These are phyloP conservation scores for Nicator chloris DNA, from an alignment of 2,113 vertebrate species.

Conservation along the genomic window DNA sequence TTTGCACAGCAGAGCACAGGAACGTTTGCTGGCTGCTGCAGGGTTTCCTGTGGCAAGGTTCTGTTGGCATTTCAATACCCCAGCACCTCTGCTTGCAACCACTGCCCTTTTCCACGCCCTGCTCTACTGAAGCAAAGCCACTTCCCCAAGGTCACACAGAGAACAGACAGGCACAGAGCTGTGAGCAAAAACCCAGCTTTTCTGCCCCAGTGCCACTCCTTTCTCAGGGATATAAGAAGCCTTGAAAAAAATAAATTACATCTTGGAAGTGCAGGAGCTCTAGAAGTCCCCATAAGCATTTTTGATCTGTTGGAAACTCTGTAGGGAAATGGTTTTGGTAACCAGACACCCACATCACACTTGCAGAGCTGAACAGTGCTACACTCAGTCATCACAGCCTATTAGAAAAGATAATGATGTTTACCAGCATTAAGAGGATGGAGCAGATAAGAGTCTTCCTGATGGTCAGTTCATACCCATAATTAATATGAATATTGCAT, in stretches of 20 bases:
- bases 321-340: neutral
- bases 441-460: neutral
- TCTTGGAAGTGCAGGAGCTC: neutral
- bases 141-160: neutral
- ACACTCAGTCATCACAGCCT: neutral
- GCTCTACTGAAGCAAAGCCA: neutral
- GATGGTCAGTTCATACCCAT: conserved; percentile 18
- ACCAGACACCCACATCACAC: neutral
- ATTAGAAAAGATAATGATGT: conserved; percentile 23
- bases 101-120: neutral
- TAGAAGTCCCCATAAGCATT: neutral
- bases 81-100: neutral
- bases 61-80: neutral
- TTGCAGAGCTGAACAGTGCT: neutral
- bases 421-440: neutral
- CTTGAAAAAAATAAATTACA: neutral
- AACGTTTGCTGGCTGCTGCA: rapidly evolving
- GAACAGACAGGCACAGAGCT: neutral
- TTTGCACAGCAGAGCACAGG: neutral
- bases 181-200: neutral
- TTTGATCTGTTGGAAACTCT: neutral
- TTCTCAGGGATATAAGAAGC: neutral
- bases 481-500: conserved; percentile 10
- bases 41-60: neutral
- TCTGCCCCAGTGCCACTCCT: neutral